These are phyloP conservation scores for Nibea albiflora DNA, from an alignment of 2,113 vertebrate species.

Conservation along the genomic window DNA sequence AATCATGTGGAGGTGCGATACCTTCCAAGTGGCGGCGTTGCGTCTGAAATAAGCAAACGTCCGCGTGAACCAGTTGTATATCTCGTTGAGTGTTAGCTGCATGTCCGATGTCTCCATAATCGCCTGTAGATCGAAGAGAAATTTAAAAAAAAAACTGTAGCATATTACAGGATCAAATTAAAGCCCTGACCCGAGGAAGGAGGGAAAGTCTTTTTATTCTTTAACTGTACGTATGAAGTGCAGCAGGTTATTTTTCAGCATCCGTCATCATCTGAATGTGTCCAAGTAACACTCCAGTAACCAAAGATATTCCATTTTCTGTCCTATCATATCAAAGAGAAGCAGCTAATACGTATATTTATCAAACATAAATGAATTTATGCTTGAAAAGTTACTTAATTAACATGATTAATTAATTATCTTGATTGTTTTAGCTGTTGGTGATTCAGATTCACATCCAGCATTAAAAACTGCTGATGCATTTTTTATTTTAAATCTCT, in stretches of 20 bases:
- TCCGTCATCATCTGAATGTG: background rate
- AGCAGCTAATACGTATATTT: background rate
- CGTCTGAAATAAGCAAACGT: constrained; percentile 97
- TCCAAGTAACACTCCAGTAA: background rate
- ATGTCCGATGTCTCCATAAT: constrained; percentile 94
- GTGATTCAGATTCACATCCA: background rate
- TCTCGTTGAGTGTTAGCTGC: constrained; percentile 98
- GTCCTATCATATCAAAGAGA: background rate
- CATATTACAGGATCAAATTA: constrained; percentile 68
- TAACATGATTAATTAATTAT: background rate
- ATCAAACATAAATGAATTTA: background rate
- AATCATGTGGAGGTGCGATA: constrained; percentile 74
- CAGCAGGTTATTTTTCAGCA: background rate
- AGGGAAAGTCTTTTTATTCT: background rate
- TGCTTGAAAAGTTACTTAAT: background rate
- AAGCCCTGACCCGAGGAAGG: constrained; percentile 7
- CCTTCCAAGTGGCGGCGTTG: constrained; percentile 98
- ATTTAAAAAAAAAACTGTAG: background rate
- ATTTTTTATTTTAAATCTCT: background rate
- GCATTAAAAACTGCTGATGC: background rate
- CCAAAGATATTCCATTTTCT: background rate
- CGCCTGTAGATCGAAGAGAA: constrained; percentile 82
- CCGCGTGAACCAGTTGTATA: constrained; percentile 98
- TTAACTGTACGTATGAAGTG: background rate
- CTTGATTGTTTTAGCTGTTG: background rate